These are phyloP conservation scores for Hesperia comma DNA, from an alignment of 2,888 invertebrate species.

Conservation along the genomic window DNA sequence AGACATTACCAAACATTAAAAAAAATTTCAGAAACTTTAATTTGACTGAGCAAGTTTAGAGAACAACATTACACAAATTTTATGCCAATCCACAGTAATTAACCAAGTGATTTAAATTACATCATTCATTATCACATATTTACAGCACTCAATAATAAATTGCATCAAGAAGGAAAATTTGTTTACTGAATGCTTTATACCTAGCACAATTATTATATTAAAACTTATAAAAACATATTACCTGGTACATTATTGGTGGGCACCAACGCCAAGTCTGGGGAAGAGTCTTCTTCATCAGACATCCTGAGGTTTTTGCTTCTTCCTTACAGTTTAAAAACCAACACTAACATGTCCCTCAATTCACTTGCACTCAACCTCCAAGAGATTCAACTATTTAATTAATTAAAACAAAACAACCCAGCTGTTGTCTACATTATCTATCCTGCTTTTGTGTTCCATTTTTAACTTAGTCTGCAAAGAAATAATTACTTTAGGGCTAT, in stretches of 20 bases:
- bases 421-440: constrained; percentile 48
- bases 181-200: background rate
- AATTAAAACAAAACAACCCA: constrained; percentile 58
- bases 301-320: constrained; percentile 53
- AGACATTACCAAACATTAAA: too few relatives aligned
- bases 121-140: background rate
- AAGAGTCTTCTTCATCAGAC: constrained; percentile 80
- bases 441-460: constrained; percentile 51
- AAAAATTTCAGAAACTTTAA: too few relatives aligned
- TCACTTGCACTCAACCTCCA: constrained; percentile 55
- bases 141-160: background rate
- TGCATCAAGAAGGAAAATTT: background rate
- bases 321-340: constrained; percentile 41
- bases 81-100: too few relatives aligned
- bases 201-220: background rate
- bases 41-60: too few relatives aligned
- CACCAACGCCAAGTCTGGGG: constrained; percentile 72
- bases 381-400: constrained; percentile 56
- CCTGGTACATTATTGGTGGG: constrained; percentile 77
- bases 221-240: constrained; percentile 47
- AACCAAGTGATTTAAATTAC: background rate
- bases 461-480: constrained; percentile 51
- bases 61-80: too few relatives aligned
- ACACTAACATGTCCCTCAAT: constrained; percentile 57
- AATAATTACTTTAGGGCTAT: constrained; percentile 15